phyloP scores from a whole-genome alignment of 2,113 vertebrate genomes.

The Equus quagga region DNA sequence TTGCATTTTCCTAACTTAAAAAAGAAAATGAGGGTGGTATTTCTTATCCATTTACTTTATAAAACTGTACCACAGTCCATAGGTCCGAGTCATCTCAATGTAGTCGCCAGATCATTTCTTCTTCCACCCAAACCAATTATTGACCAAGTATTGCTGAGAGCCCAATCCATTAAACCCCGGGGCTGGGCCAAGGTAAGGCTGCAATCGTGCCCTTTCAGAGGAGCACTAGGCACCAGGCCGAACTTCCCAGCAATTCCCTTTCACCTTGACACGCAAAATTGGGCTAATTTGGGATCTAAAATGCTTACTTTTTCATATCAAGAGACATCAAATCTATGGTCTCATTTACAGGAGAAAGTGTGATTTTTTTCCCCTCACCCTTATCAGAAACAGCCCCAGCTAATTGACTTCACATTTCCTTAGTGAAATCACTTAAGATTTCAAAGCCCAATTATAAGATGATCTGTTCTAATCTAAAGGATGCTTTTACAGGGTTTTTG shows the following conservation, averaged over 20 bases:
- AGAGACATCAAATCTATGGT: conserved; percentile 16
- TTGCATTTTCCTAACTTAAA: not conserved
- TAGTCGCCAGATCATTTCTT: not conserved
- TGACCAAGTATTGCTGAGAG: not conserved
- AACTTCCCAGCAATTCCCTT: not conserved
- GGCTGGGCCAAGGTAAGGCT: not conserved
- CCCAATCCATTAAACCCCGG: not conserved
- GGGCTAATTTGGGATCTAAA: not conserved
- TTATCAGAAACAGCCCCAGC: not conserved
- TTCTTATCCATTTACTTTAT: not conserved
- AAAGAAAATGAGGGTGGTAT: not conserved
- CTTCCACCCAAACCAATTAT: not conserved
- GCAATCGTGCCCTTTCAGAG: not conserved
- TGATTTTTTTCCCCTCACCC: not conserved
- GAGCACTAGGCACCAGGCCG: not conserved
- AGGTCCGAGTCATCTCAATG: not conserved
- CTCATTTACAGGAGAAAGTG: not conserved
- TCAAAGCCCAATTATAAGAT: not conserved
- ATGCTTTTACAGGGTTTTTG: not conserved
- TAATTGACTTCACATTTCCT: not conserved
- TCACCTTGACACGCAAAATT: not conserved
- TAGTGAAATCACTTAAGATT: not conserved
- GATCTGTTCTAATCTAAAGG: not conserved
- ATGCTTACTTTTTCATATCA: not conserved
- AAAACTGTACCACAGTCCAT: not conserved